phyloP scores from a whole-genome alignment of 2,797 vertebrate genomes.

The Yasuhikotakia modesta region DNA sequence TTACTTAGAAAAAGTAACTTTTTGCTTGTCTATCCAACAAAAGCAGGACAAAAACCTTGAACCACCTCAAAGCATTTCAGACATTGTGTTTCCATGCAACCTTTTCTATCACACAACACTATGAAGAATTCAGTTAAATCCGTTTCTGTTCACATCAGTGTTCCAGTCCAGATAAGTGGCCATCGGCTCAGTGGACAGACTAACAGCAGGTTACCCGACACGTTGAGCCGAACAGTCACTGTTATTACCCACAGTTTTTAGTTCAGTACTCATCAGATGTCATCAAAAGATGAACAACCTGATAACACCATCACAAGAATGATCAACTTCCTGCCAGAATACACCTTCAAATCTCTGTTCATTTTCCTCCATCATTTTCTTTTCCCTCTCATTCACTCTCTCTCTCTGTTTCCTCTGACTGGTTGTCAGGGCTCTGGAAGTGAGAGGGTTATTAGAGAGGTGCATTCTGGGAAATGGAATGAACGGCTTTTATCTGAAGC shows the following conservation, averaged over 20 bases:
- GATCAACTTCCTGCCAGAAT: constrained; percentile 20
- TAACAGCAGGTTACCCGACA: constrained; percentile 38
- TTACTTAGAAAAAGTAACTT: not conserved
- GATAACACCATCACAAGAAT: constrained; percentile 28
- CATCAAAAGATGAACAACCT: no score
- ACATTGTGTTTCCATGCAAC: no score
- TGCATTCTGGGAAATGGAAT: constrained; percentile 36
- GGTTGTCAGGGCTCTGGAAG: constrained; percentile 28
- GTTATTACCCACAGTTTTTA: constrained; percentile 35
- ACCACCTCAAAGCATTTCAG: no score
- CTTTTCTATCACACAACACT: not conserved
- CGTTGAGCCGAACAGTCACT: constrained; percentile 4
- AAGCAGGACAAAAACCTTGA: constrained; percentile 1
- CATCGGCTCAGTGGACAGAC: not conserved
- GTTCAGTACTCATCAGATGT: constrained; percentile 25
- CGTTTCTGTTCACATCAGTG: not conserved
- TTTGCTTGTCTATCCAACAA: not conserved
- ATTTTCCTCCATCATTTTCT: constrained; percentile 14
- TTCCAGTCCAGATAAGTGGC: constrained; percentile 8
- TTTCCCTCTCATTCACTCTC: not conserved
- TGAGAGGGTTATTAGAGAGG: constrained; percentile 32
- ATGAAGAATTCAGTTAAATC: not conserved
- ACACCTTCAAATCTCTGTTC: not conserved
- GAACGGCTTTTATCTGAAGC: constrained; percentile 8
- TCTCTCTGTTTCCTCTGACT: constrained; percentile 20